Percentiles rank a stretch among this genome's conserved stretches.
These are phyloP conservation scores for Terrapene triunguis DNA, from an alignment of 2,113 vertebrate genomes.

Conservation along the genomic window DNA sequence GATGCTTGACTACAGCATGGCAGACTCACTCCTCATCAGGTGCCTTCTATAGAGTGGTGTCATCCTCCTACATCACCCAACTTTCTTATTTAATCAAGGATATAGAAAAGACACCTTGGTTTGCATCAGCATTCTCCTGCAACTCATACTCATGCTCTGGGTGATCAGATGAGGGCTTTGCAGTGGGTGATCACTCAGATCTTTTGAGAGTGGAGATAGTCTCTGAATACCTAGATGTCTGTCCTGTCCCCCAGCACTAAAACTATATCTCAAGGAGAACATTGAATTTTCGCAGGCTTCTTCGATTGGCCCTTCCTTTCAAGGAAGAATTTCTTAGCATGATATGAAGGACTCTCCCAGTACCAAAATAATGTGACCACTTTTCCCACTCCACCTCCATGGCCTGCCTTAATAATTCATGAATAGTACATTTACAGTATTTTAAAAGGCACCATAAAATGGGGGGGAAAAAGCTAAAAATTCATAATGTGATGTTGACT, in stretches of 20 bases:
- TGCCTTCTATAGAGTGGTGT: neutral
- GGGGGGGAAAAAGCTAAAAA: neutral
- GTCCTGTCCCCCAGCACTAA: neutral
- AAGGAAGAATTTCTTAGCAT: neutral
- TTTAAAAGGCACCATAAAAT: neutral
- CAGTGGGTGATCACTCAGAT: neutral
- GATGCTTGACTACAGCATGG: neutral
- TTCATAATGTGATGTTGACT: neutral
- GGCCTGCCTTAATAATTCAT: neutral
- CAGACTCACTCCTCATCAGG: neutral
- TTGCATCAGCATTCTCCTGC: neutral
- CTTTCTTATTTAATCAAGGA: neutral
- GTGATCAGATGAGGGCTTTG: neutral
- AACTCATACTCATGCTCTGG: neutral
- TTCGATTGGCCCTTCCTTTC: neutral
- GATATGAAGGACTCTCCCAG: neutral
- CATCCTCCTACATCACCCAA: neutral
- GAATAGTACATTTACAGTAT: neutral
- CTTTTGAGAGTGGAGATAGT: neutral
- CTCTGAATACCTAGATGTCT: neutral
- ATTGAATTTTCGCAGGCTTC: neutral
- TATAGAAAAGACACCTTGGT: neutral
- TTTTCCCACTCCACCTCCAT: neutral
- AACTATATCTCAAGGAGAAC: neutral
- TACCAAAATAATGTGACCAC: neutral